Conservation (phyloP, 2,888 invertebrate species). For the Limnephilus marmoratus region DNA sequence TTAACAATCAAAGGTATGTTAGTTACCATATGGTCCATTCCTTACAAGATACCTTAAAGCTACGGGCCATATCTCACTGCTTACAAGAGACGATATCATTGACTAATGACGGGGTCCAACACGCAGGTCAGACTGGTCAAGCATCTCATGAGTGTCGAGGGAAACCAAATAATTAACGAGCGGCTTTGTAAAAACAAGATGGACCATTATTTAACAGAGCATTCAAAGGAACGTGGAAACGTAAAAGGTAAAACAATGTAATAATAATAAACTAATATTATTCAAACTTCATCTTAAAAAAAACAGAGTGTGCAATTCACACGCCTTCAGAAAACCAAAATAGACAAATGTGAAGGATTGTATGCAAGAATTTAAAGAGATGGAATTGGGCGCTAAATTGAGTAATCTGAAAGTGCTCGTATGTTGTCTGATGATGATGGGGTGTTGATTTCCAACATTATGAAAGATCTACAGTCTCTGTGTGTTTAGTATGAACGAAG, state of each 20-base stretch:
- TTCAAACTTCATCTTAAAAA: too few species aligned
- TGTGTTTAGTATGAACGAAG: too few species aligned
- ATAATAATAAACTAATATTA: too few species aligned
- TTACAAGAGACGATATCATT: neutral
- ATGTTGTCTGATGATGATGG: too few species aligned
- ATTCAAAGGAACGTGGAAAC: neutral
- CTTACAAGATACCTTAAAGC: neutral
- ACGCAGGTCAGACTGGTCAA: neutral
- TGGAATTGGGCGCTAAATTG: too few species aligned
- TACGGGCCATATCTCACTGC: neutral
- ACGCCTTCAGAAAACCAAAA: too few species aligned
- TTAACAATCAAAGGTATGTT: constrained; percentile 4
- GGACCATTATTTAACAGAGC: constrained; percentile 2
- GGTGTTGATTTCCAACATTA: too few species aligned
- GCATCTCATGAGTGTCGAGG: neutral
- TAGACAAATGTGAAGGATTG: too few species aligned
- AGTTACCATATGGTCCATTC: neutral
- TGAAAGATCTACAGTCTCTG: too few species aligned
- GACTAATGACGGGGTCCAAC: constrained; percentile 3
- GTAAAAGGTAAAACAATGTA: neutral
- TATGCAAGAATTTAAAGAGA: too few species aligned
- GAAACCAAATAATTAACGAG: neutral
- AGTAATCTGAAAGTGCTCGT: too few species aligned
- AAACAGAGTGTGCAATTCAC: too few species aligned
- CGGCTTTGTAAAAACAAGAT: constrained; percentile 1